A percentile compares a stretch with the other conserved stretches of the same genome.
phyloP scores from a whole-genome alignment of 1,140 invertebrate genomes.

The Pseudomyrmex gracilis region DNA sequence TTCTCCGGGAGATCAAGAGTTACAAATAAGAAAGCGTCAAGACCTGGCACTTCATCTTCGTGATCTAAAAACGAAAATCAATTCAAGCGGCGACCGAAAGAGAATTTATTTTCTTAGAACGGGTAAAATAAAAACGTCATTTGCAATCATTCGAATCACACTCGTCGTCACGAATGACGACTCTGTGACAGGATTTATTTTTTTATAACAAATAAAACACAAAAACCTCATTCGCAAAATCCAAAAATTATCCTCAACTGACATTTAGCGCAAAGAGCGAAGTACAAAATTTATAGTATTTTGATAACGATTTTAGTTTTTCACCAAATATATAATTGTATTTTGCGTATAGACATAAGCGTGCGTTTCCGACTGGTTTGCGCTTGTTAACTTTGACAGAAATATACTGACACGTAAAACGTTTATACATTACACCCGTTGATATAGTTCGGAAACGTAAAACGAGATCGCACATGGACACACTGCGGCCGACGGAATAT shows the following conservation, averaged over 20 bases:
- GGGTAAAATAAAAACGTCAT: too few species aligned
- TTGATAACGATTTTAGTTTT: conserved; percentile 1
- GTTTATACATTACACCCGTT: conserved; percentile 29
- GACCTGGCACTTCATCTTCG: too few species aligned
- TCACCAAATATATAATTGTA: background rate
- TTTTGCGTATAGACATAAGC: background rate
- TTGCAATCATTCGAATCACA: too few species aligned
- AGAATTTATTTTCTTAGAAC: too few species aligned
- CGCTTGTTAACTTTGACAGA: conserved; percentile 29
- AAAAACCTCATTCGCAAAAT: background rate
- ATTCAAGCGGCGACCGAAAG: too few species aligned
- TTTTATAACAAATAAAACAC: too few species aligned
- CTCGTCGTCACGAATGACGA: too few species aligned
- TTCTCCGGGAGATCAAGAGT: too few species aligned
- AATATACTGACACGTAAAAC: conserved; percentile 15
- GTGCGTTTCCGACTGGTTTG: conserved; percentile 11
- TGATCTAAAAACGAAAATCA: too few species aligned
- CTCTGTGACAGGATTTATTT: too few species aligned
- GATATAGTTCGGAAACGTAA: conserved; percentile 14
- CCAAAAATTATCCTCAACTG: background rate
- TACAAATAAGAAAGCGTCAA: too few species aligned
- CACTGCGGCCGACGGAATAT: conserved; percentile 47
- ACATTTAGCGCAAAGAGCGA: background rate
- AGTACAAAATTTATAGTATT: conserved; percentile 18
- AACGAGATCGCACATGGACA: conserved; percentile 2